Percentiles rank a stretch among this genome's conserved stretches.
Conservation (phyloP, 2,113 vertebrate species). For the Phylloscopus whistleri region DNA sequence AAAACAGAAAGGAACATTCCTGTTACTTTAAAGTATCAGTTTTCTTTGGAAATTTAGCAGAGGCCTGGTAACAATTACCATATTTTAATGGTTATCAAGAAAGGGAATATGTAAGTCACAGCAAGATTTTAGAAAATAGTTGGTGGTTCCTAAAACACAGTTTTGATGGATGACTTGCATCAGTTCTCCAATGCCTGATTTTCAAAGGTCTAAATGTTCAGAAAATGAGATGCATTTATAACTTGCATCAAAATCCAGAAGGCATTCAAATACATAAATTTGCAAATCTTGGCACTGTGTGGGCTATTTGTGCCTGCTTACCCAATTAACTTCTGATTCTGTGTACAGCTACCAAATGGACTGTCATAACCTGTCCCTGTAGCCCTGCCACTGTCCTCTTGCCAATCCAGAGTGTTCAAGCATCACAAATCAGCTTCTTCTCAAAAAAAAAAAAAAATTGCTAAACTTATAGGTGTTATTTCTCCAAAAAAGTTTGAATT, state of each 20-base stretch:
- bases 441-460: not conserved
- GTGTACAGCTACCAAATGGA: not conserved
- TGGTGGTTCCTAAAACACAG: not conserved
- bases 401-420: not conserved
- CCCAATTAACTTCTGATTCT: not conserved
- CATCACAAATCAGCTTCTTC: not conserved
- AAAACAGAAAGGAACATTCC: not conserved
- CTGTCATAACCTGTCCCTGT: not conserved
- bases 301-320: not conserved
- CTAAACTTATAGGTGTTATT: not conserved
- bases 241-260: not conserved
- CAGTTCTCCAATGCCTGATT: not conserved
- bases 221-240: not conserved
- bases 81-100: constrained; percentile 42
- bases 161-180: not conserved
- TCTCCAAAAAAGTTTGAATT: not conserved
- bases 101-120: constrained; percentile 11
- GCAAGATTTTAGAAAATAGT: not conserved
- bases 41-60: constrained; percentile 19
- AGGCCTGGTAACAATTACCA: constrained; percentile 26
- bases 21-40: constrained; percentile 15
- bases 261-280: not conserved
- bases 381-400: not conserved
- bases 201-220: not conserved
- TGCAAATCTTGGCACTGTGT: not conserved